Percentiles rank a stretch among this genome's conserved stretches.
These are phyloP conservation scores for Battus philenor DNA, from an alignment of 1,140 invertebrate species.

Conservation along the genomic window DNA sequence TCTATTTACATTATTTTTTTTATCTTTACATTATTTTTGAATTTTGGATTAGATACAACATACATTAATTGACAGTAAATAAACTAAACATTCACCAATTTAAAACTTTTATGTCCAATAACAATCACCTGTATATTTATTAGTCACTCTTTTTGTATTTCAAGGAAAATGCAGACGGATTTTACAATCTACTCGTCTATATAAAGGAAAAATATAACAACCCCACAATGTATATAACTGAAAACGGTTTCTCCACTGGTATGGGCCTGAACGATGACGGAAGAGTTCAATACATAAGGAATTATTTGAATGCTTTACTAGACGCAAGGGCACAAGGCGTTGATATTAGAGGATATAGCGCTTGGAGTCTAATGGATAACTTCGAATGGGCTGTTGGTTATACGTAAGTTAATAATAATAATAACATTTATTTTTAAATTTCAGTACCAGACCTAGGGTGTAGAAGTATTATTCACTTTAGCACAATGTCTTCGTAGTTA, in stretches of 20 bases:
- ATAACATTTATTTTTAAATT: constrained; percentile 1
- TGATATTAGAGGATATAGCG: constrained; percentile 5
- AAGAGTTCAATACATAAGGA: constrained; percentile 8
- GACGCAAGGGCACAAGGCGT: neutral
- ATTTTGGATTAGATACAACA: too few relatives aligned
- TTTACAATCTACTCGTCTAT: constrained; percentile 2
- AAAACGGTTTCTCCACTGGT: constrained; percentile 5
- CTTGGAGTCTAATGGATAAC: constrained; percentile 14
- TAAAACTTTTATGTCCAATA: too few relatives aligned
- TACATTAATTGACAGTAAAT: too few relatives aligned
- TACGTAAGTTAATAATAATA: constrained; percentile 14
- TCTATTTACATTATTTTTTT: too few relatives aligned
- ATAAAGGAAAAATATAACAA: constrained; percentile 8
- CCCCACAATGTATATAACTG: constrained; percentile 14
- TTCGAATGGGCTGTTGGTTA: constrained; percentile 12
- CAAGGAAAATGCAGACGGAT: constrained; percentile 8
- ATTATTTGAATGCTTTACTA: constrained; percentile 9
- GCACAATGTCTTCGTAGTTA: too few relatives aligned
- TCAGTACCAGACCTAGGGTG: too few relatives aligned
- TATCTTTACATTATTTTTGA: too few relatives aligned
- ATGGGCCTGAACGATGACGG: constrained; percentile 4
- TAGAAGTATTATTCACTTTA: too few relatives aligned
- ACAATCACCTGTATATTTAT: too few relatives aligned
- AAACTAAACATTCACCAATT: too few relatives aligned
- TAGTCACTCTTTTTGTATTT: too few relatives aligned